Evolutionary conservation across 2,888 invertebrate species (phyloP), one percentile per base, ranked within the genome.

Genomic region (Petrophora chlorosata): DNA sequence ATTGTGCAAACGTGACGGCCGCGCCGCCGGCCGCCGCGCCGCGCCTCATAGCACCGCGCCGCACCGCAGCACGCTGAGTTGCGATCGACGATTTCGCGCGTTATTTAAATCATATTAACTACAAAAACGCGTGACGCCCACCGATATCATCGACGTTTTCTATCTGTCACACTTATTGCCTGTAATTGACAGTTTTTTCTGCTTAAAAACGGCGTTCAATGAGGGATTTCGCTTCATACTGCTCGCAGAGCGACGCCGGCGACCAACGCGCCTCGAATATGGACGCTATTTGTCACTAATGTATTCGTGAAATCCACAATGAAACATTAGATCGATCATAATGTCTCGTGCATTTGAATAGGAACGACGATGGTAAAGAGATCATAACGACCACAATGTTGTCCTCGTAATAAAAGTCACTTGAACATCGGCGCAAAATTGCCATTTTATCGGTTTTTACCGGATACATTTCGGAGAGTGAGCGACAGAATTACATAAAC

Each of bases 261-360:
- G 26, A 40, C 29, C 34, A 19, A 42, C 22, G 34, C 13, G 28
- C 39, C 23, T 35, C 32, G 22, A 38, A 40, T 38, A 41, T 40
- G 40, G 46, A 35, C 35, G 33, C 35, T 29, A 38, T 23, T 38
- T 38, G 13, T 25, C n/a, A 13, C 29, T 46, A 53, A 56, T 49
- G 42, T 50, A 59, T 59, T 59, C 53, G 52, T 50, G 56, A 56
- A 49, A 56, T 46, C 40, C 29, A 33, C 39, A n/a, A 32, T 32
- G 39, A 45, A 33, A 40, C 26, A 13, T 35, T 29, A 25, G 29
- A 42, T 29, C 25, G 49, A 49, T 49, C 32, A 30, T 25, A 33
- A 48, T 28, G 34, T 46, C 19, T 28, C 41, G 28, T n/a, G n/a
- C 33, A 38, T 53, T 51, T 35, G 45, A 43, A 39, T 38, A 43